Evolutionary conservation across 1,140 invertebrate genomes (phyloP).

Genomic region (Cotesia vestalis): DNA sequence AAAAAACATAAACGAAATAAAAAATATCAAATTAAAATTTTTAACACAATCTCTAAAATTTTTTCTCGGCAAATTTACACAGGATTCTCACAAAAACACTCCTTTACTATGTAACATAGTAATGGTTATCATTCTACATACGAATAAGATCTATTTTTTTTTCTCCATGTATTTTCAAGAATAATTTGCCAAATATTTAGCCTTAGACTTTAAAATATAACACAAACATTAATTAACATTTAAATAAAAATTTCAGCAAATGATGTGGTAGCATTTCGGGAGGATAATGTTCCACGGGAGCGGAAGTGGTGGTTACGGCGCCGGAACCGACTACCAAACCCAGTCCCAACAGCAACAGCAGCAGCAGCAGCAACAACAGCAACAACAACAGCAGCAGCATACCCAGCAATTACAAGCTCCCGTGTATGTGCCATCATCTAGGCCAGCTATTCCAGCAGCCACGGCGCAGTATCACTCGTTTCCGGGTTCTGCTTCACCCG

Average conservation of each 20-base stretch:
- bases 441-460: conserved; percentile 59
- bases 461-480: conserved; percentile 63
- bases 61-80: too few species aligned
- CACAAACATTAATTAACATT: neutral
- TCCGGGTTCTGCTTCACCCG: conserved; percentile 59
- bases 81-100: too few species aligned
- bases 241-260: conserved; percentile 42
- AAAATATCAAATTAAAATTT: too few species aligned
- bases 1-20: too few species aligned
- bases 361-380: conserved; percentile 61
- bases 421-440: conserved; percentile 62
- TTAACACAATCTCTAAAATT: too few species aligned
- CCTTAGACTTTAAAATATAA: neutral
- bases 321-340: conserved; percentile 62
- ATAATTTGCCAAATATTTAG: neutral
- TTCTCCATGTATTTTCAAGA: neutral
- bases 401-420: conserved; percentile 60
- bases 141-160: too few species aligned
- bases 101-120: too few species aligned
- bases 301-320: conserved; percentile 61
- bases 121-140: too few species aligned
- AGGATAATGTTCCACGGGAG: conserved; percentile 64
- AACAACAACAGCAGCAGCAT: conserved; percentile 61
- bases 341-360: conserved; percentile 44
- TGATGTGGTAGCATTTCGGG: conserved; percentile 50